Evolutionary conservation across 2,113 vertebrate species (phyloP).

Genomic region (Chamaea fasciata): DNA sequence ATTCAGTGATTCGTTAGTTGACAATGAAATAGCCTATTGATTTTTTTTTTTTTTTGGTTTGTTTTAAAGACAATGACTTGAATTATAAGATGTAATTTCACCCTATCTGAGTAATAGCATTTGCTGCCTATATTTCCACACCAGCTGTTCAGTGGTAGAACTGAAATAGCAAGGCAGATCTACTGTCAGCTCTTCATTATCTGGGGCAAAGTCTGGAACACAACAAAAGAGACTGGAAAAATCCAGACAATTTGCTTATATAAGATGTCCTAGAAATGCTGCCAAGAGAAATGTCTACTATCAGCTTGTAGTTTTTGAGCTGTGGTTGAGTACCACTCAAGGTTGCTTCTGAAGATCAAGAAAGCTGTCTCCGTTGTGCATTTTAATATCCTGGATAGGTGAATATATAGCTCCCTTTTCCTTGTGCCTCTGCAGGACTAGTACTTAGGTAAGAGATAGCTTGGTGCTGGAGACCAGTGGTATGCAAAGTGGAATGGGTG

Average conservation of each 20-base stretch:
- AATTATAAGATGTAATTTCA: neutral
- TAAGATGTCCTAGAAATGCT: neutral
- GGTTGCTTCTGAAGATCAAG: neutral
- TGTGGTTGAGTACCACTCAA: neutral
- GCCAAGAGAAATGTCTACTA: neutral
- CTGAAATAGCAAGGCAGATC: neutral
- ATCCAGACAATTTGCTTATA: neutral
- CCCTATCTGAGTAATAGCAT: neutral
- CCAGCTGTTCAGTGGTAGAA: neutral
- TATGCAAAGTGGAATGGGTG: accelerated
- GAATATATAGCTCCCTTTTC: neutral
- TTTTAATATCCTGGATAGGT: neutral
- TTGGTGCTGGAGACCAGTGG: neutral
- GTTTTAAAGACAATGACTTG: neutral
- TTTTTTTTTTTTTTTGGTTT: neutral
- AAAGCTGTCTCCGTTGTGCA: neutral
- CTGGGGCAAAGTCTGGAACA: neutral
- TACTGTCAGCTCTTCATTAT: neutral
- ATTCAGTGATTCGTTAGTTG: neutral
- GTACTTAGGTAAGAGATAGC: neutral
- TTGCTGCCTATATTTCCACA: neutral
- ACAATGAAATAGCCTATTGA: neutral
- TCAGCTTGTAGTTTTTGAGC: neutral
- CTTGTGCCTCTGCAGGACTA: neutral
- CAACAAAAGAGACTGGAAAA: neutral